Evolutionary conservation across 2,888 invertebrate genomes (phyloP).

Genomic region (Stenolophus ochropezus): DNA sequence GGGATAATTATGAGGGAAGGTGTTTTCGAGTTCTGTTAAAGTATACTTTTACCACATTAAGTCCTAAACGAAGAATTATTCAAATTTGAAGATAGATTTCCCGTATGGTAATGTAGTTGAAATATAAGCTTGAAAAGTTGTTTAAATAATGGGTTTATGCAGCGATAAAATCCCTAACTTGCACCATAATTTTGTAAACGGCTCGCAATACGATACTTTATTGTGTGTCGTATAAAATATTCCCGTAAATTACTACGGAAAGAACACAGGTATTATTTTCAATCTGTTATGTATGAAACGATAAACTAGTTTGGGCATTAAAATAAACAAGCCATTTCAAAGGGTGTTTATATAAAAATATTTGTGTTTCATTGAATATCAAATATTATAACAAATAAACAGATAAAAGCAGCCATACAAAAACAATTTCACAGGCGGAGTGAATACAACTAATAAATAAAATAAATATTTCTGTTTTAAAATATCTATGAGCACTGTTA

Average conservation of each 20-base stretch:
- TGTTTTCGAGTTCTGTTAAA: neutral
- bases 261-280: conserved; percentile 17
- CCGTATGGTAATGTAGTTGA: neutral
- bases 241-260: neutral
- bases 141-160: conserved; percentile 20
- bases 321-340: conserved; percentile 32
- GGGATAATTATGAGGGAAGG: neutral
- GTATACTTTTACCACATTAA: neutral
- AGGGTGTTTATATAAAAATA: conserved; percentile 35
- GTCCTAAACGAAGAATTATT: neutral
- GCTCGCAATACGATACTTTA: conserved; percentile 18
- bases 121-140: neutral
- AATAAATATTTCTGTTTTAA: conserved; percentile 21
- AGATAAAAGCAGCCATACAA: conserved; percentile 12
- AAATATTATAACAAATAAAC: conserved; percentile 20
- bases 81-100: neutral
- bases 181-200: conserved; percentile 7
- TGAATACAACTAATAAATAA: conserved; percentile 2
- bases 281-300: conserved; percentile 8
- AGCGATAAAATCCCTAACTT: conserved; percentile 25
- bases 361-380: conserved; percentile 12
- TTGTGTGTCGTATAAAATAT: conserved; percentile 17
- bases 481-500: neutral
- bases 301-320: conserved; percentile 13
- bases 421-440: conserved; percentile 1